Conservation (phyloP, 2,113 vertebrate species). For the Carassius gibelio region DNA sequence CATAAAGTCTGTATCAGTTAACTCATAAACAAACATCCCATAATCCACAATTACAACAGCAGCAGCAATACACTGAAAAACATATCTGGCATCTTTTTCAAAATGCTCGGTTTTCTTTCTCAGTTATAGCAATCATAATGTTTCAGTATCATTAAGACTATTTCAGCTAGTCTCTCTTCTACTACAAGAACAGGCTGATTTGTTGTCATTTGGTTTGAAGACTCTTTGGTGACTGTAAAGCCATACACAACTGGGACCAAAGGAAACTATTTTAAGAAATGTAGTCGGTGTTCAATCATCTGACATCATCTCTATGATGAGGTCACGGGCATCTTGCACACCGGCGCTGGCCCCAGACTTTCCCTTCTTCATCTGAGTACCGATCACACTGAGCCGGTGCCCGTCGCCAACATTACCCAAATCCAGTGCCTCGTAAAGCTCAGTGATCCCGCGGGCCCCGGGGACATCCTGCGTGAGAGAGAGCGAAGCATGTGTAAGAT, state of each 20-base stretch:
- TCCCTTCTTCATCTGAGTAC: conserved; percentile 78
- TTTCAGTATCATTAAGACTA: background rate
- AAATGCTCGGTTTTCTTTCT: background rate
- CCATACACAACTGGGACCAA: background rate
- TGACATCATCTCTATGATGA: conserved; percentile 84
- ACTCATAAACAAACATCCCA: background rate
- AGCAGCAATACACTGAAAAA: background rate
- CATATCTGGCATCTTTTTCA: conserved; percentile 29
- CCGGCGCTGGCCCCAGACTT: conserved; percentile 76
- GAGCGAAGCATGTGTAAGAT: background rate
- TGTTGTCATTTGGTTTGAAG: background rate
- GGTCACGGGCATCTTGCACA: conserved; percentile 80
- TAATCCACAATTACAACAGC: background rate
- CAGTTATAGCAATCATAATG: background rate
- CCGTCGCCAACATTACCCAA: conserved; percentile 82
- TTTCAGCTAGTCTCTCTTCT: background rate
- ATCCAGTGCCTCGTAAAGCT: conserved; percentile 85
- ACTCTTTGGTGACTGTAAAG: conserved; percentile 30
- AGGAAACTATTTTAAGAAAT: background rate
- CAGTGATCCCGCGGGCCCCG: conserved; percentile 83
- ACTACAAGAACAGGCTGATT: background rate
- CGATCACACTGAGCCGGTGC: conserved; percentile 86
- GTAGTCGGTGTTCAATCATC: background rate
- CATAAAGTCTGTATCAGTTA: too few relatives aligned
- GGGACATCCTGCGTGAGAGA: conserved; percentile 79